Evolutionary conservation across 2,888 invertebrate genomes (phyloP).

Genomic region (Heteromurus nitidus): DNA sequence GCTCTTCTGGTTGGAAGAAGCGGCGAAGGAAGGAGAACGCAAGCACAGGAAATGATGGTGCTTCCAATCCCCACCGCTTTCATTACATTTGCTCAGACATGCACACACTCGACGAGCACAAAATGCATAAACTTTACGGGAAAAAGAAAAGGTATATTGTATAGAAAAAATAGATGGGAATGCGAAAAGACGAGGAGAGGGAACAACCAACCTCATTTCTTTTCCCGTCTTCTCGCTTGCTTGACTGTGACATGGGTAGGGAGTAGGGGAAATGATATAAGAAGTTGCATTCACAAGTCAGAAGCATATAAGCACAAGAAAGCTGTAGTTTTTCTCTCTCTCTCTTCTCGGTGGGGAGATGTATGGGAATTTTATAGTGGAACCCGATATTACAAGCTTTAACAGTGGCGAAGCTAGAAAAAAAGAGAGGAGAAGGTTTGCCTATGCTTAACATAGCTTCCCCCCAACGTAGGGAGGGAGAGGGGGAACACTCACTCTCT

Average conservation of each 20-base stretch:
- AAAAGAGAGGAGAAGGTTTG: background rate
- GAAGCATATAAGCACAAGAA: constrained; percentile 13
- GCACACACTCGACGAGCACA: constrained; percentile 1
- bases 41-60: constrained; percentile 31
- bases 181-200: too few relatives aligned
- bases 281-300: too few relatives aligned
- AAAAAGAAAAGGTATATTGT: background rate
- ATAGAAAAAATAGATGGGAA: too few relatives aligned
- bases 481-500: constrained; percentile 45
- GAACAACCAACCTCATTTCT: constrained; percentile 28
- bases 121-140: background rate
- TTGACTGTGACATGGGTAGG: background rate
- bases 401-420: too few relatives aligned
- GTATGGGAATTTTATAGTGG: constrained; percentile 17
- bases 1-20: constrained; percentile 20
- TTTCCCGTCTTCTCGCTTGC: constrained; percentile 14
- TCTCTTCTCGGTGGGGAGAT: background rate
- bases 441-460: background rate
- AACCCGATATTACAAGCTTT: too few relatives aligned
- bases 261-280: constrained; percentile 4
- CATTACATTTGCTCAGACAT: background rate
- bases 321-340: constrained; percentile 3
- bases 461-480: background rate
- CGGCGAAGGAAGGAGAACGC: constrained; percentile 11
- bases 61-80: constrained; percentile 30